Evolutionary conservation across 2,113 vertebrate genomes (phyloP), one percentile per base, ranked within the genome.

Genomic region (Sander lucioperca): DNA sequence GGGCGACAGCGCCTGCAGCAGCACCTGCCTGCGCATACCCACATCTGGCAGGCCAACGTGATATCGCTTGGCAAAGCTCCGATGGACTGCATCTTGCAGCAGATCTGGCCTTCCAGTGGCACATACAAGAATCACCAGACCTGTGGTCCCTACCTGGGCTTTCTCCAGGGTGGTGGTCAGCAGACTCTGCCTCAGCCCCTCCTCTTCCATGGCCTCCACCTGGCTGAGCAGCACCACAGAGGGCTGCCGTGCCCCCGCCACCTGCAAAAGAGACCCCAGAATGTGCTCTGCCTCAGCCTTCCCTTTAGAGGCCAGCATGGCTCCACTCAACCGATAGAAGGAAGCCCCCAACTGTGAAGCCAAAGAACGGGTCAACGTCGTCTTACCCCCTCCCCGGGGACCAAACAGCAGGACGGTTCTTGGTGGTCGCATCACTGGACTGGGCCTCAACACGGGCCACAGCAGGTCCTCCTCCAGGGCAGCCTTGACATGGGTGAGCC

Each of bases 391-490:
- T 5, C 97, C 97, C 0, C 85, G 94, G n/a, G 98, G 97, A 1
- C 98, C 97, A n/a, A 99, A 99, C 1, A 99, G 93, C 84, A 99
- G 95, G 81, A 98, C 87, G 79, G 96, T 96, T 50, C 96, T 94
- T 25, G 96, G 97, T 0, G 95, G 96, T 8, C 90, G 95, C 68
- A 91, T 53, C 0, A 89, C 58, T 19, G 95, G 91, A 82, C 92
- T 93, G 48, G 94, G 93, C 66, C 98, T 94, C 76, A 99, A 92
- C 85, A 96, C 93, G 8, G 98, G 98, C 98, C 98, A 98, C 89
- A 99, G 90, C 79, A 99, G 91, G 93, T 99, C 97, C 89, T 99
- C 97, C 89, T 99, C 98, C 19, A 99, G 94, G 59, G 96, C 93
- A 63, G 96, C 96, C 91, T 98, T 98, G 63, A 97, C 94, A 0